Evolutionary conservation across 1,140 invertebrate genomes (phyloP).

Genomic region (Theocolax elegans): DNA sequence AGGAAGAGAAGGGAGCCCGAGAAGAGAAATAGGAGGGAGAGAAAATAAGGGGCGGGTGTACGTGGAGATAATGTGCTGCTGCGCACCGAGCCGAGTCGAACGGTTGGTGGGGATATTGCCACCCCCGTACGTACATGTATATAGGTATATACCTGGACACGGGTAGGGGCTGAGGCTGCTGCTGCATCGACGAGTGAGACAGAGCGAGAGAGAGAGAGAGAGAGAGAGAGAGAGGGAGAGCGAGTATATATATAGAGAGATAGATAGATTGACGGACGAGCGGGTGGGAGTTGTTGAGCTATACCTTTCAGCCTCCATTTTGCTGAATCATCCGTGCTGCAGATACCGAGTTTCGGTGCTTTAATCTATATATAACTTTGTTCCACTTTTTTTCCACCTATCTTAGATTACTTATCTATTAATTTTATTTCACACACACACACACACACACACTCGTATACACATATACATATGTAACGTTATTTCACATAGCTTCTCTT

Average conservation of each 20-base stretch:
- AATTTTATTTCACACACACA: too few relatives aligned
- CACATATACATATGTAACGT: too few relatives aligned
- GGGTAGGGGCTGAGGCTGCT: conserved; percentile 41
- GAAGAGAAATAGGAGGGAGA: background rate
- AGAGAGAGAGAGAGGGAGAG: background rate
- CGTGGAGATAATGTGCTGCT: conserved; percentile 10
- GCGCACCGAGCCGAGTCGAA: conserved; percentile 38
- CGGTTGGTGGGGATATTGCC: conserved; percentile 40
- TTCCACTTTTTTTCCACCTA: too few relatives aligned
- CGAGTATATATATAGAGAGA: background rate
- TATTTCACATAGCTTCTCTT: too few relatives aligned
- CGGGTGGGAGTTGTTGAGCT: too few relatives aligned
- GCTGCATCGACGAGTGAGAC: background rate
- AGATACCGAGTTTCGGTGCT: too few relatives aligned
- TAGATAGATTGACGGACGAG: too few relatives aligned
- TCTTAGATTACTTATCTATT: too few relatives aligned
- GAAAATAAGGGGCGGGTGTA: conserved; percentile 23
- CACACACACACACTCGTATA: too few relatives aligned
- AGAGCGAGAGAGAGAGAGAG: background rate
- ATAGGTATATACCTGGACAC: background rate
- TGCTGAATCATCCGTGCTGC: conserved; percentile 27
- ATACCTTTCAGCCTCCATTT: conserved; percentile 40
- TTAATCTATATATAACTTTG: too few relatives aligned
- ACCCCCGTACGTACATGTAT: background rate
- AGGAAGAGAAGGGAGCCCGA: background rate